Evolutionary conservation across 37 sponge, comb jelly and placozoan species (phyloP), one percentile per base, ranked within the genome.

Genomic region (Halisarca cf. caerulea): DNA sequence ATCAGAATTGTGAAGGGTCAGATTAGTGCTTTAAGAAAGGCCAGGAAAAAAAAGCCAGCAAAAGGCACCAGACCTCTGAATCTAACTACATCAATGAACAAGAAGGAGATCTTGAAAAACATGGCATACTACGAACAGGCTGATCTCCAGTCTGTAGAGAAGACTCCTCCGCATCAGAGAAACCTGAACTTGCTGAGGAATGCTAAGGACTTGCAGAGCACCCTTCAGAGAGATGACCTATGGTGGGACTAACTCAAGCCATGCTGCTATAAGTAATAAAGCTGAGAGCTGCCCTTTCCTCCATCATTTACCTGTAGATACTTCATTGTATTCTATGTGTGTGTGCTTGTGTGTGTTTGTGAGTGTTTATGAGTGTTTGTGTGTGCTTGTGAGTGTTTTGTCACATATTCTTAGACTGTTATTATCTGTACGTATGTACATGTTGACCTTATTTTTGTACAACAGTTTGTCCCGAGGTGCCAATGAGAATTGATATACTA

Each of bases 161-260:
- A 55, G 59, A 28, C 28, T 3, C 57, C 58, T 34, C 30, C 37
- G 34, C 37, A 24, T 1, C 86, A 58, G 60, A 39, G 24, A 39
- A 51, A 66, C 57, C 77, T 39, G 23, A 82, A 24, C 54, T n/a
- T 90, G 21, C 53, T 91, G 11, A 70, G 82, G n/a, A 88, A 82
- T 15, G 83, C 87, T 66, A 91, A 85, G 58, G 27, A 61, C 68
- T 20, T 91, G 23, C 88, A 91, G 61, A 53, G 18, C 15, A 91
- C 83, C 18, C 44, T 91, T 33, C 82, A 85, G 28, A 82, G 78
- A 40, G 88, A 91, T 85, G 88, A 91, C 51, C 59, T 91, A 6
- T 60, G 64, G 55, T 91, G 92, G 88, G 47, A 87, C 23, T 91
- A 58, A 79, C 41, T 33, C n/a, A n/a, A n/a, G n/a, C n/a, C n/a